A percentile compares a stretch with the other conserved stretches of the same genome.
phyloP scores from a whole-genome alignment of 2,797 vertebrate genomes.

The Pangasius larnaudii region DNA sequence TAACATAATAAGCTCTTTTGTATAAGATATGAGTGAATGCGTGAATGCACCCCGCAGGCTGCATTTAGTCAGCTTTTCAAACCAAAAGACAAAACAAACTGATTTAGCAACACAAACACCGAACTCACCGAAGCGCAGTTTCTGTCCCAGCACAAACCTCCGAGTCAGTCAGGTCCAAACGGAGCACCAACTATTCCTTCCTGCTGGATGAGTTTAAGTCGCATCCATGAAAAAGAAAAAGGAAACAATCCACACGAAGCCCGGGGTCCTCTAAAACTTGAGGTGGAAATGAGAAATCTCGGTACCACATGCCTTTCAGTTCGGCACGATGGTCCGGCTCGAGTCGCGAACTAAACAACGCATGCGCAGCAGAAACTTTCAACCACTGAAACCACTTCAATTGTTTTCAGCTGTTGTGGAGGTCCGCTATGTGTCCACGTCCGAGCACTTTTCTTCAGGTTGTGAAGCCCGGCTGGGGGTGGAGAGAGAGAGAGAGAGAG shows the following conservation, averaged over 20 bases:
- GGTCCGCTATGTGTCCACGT: slow-evolving; percentile 68
- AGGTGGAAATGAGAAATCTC: not conserved
- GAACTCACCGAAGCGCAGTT: slow-evolving; percentile 47
- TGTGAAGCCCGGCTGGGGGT: slow-evolving; percentile 73
- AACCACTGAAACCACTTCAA: not conserved
- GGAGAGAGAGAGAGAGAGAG: slow-evolving; percentile 65
- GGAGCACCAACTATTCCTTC: slow-evolving; percentile 54
- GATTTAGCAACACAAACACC: not conserved
- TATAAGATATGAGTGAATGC: no score
- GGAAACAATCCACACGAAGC: slow-evolving; percentile 55
- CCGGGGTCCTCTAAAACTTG: slow-evolving; percentile 43
- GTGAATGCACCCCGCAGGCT: no score
- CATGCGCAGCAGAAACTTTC: not conserved
- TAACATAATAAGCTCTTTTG: not conserved
- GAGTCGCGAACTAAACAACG: not conserved
- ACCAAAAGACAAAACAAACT: not conserved
- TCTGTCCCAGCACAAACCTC: slow-evolving; percentile 45
- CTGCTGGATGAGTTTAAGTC: slow-evolving; percentile 47
- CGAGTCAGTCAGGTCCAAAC: not conserved
- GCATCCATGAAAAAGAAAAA: slow-evolving; percentile 55
- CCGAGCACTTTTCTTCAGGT: slow-evolving; percentile 69
- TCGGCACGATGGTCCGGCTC: not conserved
- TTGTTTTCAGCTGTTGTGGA: slow-evolving; percentile 7
- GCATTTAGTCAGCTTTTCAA: not conserved
- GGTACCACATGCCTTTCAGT: slow-evolving; percentile 18